These are phyloP conservation scores for Cyanoliseus patagonus DNA, from an alignment of 2,113 vertebrate species.

Conservation along the genomic window DNA sequence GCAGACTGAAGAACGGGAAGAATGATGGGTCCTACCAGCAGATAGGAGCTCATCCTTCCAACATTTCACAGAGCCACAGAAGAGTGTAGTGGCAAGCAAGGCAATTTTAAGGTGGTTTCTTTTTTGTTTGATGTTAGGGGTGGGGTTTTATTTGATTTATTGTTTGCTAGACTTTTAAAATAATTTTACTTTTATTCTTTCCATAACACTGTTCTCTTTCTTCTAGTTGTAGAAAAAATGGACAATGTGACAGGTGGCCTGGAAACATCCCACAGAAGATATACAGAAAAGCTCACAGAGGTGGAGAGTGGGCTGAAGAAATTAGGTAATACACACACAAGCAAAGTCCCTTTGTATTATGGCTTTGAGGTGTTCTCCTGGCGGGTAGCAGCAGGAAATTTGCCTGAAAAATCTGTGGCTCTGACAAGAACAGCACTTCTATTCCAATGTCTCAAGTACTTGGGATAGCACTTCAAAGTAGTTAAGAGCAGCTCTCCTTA, in stretches of 20 bases:
- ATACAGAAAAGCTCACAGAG: slow-evolving; percentile 87
- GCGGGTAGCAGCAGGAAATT: not conserved
- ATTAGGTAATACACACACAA: slow-evolving; percentile 79
- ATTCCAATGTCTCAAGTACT: not conserved
- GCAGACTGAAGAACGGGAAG: not conserved
- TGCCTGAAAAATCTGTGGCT: not conserved
- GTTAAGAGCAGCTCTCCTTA: not conserved
- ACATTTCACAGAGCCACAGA: not conserved
- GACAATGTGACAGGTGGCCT: slow-evolving; percentile 92
- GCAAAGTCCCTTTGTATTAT: not conserved
- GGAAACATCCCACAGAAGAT: slow-evolving; percentile 82
- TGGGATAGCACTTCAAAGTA: not conserved
- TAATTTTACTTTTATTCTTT: slow-evolving; percentile 12
- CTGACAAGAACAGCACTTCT: not conserved
- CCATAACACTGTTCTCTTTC: slow-evolving; percentile 52
- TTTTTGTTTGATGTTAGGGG: not conserved
- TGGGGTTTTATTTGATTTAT: not conserved
- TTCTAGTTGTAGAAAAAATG: slow-evolving; percentile 93
- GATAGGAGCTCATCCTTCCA: not conserved
- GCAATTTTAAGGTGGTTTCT: not conserved
- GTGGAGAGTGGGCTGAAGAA: slow-evolving; percentile 91
- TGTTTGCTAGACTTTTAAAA: not conserved
- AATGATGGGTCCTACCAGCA: not conserved
- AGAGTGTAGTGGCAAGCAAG: not conserved
- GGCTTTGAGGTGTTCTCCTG: not conserved